Base-by-base conservation (phyloP, 2,888 invertebrate species). In the Leucophenga montana region DNA sequence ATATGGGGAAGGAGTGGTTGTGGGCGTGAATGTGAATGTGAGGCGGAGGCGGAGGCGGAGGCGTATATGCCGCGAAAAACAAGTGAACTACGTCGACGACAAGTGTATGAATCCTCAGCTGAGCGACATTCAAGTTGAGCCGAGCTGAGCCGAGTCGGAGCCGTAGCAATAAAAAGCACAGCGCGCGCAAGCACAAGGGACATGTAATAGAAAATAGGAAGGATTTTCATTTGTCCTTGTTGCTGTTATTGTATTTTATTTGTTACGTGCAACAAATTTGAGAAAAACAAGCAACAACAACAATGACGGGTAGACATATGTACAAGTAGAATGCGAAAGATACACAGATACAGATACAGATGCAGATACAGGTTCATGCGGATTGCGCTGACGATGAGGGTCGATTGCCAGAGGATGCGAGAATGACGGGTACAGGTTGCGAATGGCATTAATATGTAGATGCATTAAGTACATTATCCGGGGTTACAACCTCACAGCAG, bases 401-500 rank as follows among this genome's bases (percentile, higher is more conserved):
- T 62, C 22, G 66, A 66, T 53, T 50, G 67, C 39, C 39, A 8
- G 39, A 39, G 9, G 8, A 39, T 8, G 39, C 39, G 39, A 39
- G 8, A 5, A 39, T 8, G 57, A 33, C 61, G 67, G 70, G 53
- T 79, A 80, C 83, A 80, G 83, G 78, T 80, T 85, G 76, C 71
- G 69, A 75, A 74, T 78, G 77, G 77, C 80, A 85, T 86, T 85
- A 83, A 84, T 79, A 85, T 85, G 78, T 81, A 83, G 84, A 84
- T 87, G 85, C 86, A 86, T 85, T 86, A 85, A 87, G 82, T 79
- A 83, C 83, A 87, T 87, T 88, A 88, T 87, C 82, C 83, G 85
- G 88, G 88, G 87, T 86, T 86, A 85, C 83, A 88, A 86, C 86
- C 84, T 77, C 76, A 72, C 73, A 70, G 9, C 67, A 33, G 33